Base-by-base conservation (phyloP, 2,888 invertebrate genomes). In the Eupithecia pulchellata region DNA sequence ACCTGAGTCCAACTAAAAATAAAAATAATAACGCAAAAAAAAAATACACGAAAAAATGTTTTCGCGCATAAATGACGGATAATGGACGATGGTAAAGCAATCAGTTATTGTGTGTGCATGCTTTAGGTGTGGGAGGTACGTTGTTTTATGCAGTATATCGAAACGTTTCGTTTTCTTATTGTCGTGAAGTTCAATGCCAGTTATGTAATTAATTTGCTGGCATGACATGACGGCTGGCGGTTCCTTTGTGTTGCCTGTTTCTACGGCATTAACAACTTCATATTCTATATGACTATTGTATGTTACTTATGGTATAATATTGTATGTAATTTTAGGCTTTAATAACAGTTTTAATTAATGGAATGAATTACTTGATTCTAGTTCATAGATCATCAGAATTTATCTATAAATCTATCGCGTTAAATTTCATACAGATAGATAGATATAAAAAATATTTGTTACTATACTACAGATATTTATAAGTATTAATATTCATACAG, bases 21-120 rank as follows among this genome's bases (percentile, higher is more conserved):
- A 30, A 36, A 14, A 39, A 60, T 4, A 61, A 61, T 74, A 81
- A 78, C 79, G 75, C 55, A 30, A 80, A 78, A 42, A 1, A 36
- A 47, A 79, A 80, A 81, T 81, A 78, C 80, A 81, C 77, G 79
- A 79, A 79, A 86, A 87, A 85, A 92, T 92, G 92, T 75, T 85
- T 86, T 85, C 83, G 79, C 88, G 84, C 86, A 84, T 86, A 75
- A 87, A 89, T 84, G 84, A 82, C 82, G 84, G 86, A 89, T 89
- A 90, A 86, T 92, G 93, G 91, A 92, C 91, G 81, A 85, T 86
- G 87, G 85, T 88, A 87, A 87, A 73, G 65, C 60, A 67, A 71
- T 75, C 75, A 74, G 68, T 72, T 78, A 72, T 75, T 77, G 79
- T 84, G 79, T 86, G 85, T 88, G 85, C 87, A 86, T 87, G 85